phyloP scores from a whole-genome alignment of 1,140 invertebrate genomes.

The Tetragonula clypearis region DNA sequence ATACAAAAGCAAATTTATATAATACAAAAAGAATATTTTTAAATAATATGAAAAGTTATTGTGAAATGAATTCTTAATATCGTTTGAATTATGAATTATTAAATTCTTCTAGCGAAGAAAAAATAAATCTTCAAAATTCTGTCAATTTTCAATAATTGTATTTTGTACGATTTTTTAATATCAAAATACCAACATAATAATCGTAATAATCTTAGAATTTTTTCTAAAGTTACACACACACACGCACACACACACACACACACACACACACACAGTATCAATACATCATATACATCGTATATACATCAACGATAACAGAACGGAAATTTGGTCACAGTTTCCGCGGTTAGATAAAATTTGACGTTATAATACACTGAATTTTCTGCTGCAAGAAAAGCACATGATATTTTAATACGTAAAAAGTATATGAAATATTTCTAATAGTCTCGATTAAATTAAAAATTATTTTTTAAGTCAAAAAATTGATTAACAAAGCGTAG shows the following conservation, averaged over 20 bases:
- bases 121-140: background rate
- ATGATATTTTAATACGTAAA: background rate
- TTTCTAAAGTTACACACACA: background rate
- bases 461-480: background rate
- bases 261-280: too few relatives aligned
- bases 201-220: background rate
- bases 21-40: background rate
- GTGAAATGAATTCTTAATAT: background rate
- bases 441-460: background rate
- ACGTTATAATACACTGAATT: background rate
- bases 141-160: background rate
- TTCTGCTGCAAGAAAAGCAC: background rate
- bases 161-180: background rate
- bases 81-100: background rate
- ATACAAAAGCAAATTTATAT: background rate
- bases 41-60: background rate
- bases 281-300: too few relatives aligned
- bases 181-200: background rate
- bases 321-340: slow-evolving; percentile 30
- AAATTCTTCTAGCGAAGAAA: background rate
- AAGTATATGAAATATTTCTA: background rate
- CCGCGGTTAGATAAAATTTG: slow-evolving; percentile 25
- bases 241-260: too few relatives aligned
- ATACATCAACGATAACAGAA: background rate
- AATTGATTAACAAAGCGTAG: background rate